Evolutionary conservation across 2,888 invertebrate species (phyloP), one percentile per base, ranked within the genome.

Genomic region (Muschampia plurimacula): DNA sequence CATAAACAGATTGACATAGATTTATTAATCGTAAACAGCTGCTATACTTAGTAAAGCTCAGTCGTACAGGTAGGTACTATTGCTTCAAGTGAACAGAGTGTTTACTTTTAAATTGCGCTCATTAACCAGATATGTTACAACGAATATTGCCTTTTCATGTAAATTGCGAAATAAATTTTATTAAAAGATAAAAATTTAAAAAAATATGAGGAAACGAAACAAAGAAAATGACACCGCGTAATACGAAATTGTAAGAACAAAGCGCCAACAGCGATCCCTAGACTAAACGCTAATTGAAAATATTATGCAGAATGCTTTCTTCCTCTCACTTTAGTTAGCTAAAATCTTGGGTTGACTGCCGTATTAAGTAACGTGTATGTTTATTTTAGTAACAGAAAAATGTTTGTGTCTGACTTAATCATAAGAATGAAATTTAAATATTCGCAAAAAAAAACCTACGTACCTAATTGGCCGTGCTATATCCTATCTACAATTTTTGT

Each of bases 61-160:
- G n/a, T n/a, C n/a, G n/a, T n/a, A n/a, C n/a, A n/a, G n/a, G n/a
- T n/a, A n/a, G n/a, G n/a, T n/a, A n/a, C n/a, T n/a, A n/a, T n/a
- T n/a, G n/a, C n/a, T n/a, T n/a, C n/a, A n/a, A n/a, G n/a, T n/a
- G n/a, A n/a, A n/a, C n/a, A n/a, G n/a, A n/a, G n/a, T n/a, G n/a
- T n/a, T n/a, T n/a, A n/a, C n/a, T n/a, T n/a, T n/a, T n/a, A 55
- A 22, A 55, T 22, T 5, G 10, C 22, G 2, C 55, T 55, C 55
- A 55, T 55, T 55, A 55, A 55, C 55, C 55, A 9, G 22, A 55
- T 55, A 55, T 22, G 22, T 55, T 55, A 55, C 55, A 55, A 22
- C 55, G 62, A 13, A 69, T 49, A 60, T 60, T 49, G 70, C 65
- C 15, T 57, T 65, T 70, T 65, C 65, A 70, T 70, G 70, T 41